Evolutionary conservation across 92 coral and sea anemone species (phyloP).

Genomic region (Micromussa lordhowensis): DNA sequence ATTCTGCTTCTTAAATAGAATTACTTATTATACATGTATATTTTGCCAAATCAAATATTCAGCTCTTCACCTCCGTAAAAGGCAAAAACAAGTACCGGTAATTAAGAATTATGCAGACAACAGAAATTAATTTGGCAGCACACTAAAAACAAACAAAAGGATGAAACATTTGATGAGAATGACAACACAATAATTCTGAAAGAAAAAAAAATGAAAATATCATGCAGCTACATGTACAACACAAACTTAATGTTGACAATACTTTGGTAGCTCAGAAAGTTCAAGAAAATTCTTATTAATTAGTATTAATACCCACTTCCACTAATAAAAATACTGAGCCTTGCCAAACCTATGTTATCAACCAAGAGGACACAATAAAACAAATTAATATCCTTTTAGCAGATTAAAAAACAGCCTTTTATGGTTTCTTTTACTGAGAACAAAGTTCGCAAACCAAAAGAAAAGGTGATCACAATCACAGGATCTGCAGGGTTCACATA

Average conservation of each 20-base stretch:
- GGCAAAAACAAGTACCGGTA: not conserved
- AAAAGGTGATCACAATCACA: not conserved
- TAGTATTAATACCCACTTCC: not conserved
- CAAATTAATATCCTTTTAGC: too few relatives aligned
- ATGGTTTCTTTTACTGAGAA: too few relatives aligned
- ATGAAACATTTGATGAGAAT: not conserved
- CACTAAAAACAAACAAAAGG: not conserved
- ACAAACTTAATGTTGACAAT: not conserved
- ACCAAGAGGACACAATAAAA: too few relatives aligned
- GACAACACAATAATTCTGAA: not conserved
- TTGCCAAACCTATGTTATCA: not conserved
- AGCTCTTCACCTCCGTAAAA: not conserved
- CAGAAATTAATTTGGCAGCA: not conserved
- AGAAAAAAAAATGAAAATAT: not conserved
- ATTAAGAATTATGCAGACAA: not conserved
- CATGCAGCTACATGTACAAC: not conserved
- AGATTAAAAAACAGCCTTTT: too few relatives aligned
- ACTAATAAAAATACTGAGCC: not conserved
- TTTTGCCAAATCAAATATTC: not conserved
- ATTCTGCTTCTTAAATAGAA: too few relatives aligned
- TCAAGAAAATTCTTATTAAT: not conserved
- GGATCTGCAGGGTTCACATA: not conserved
- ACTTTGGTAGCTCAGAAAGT: not conserved
- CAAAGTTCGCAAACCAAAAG: not conserved
- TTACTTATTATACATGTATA: too few relatives aligned